Evolutionary conservation across 2,888 invertebrate genomes (phyloP).

Genomic region (Odontocerum albicorne): DNA sequence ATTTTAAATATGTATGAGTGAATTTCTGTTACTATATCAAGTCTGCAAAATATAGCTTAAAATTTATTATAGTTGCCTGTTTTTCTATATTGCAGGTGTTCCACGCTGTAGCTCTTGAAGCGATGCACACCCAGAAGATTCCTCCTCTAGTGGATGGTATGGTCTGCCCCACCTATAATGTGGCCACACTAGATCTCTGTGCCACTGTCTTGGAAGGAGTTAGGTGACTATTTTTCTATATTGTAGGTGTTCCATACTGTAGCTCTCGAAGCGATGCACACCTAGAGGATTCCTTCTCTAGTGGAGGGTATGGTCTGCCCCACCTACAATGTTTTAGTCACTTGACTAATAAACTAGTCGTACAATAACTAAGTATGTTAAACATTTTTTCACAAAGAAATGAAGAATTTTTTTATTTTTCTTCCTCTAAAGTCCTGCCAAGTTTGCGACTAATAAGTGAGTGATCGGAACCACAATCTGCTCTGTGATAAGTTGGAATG

Average conservation of each 20-base stretch:
- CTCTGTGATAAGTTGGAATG: too few relatives aligned
- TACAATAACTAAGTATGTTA: too few relatives aligned
- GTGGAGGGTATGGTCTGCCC: constrained; percentile 79
- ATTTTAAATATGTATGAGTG: too few relatives aligned
- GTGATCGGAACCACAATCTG: too few relatives aligned
- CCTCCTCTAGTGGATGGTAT: constrained; percentile 76
- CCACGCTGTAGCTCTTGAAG: constrained; percentile 92
- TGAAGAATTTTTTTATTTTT: too few relatives aligned
- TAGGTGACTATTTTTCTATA: constrained; percentile 53
- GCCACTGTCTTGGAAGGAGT: constrained; percentile 97
- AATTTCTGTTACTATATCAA: too few relatives aligned
- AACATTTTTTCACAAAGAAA: too few relatives aligned
- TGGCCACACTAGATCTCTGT: constrained; percentile 86
- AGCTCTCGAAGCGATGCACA: constrained; percentile 87
- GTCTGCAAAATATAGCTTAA: too few relatives aligned
- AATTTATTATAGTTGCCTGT: constrained; percentile 31
- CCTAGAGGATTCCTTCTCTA: constrained; percentile 73
- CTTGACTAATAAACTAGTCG: too few relatives aligned
- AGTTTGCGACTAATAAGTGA: too few relatives aligned
- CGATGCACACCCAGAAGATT: constrained; percentile 76
- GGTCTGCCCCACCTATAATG: constrained; percentile 83
- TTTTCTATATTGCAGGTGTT: constrained; percentile 64
- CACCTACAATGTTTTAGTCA: constrained; percentile 86
- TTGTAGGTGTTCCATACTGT: constrained; percentile 95
- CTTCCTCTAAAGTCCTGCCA: too few relatives aligned